Base-by-base conservation (phyloP, 2,888 invertebrate species). In the Aleiodes alternator region DNA sequence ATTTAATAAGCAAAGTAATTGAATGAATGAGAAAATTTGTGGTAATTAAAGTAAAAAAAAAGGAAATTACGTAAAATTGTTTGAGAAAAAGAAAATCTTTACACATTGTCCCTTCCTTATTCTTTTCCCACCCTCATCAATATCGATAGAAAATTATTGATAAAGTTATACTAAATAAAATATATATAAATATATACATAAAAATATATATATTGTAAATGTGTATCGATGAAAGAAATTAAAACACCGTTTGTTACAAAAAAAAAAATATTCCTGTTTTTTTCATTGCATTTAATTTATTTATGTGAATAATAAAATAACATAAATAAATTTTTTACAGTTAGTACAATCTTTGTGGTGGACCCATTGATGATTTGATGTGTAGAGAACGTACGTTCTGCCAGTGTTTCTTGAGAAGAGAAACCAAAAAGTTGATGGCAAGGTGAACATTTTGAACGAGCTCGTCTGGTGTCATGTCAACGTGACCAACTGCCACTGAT, bases 361-460 rank as follows among this genome's bases (percentile, higher is more conserved):
- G 96, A 86, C 99, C 99, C 99, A 99, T 99, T 12, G 98, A 96
- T 69, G 98, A 98, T 92, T 99, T 99, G 90, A 99, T 96, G 91
- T 99, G 98, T 79, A 99, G 93, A n/a, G 99, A 98, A 76, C 98
- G 94, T 43, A 99, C 98, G 87, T 99, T 99, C 91, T 99, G 99
- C 99, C 99, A 99, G 91, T 99, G 99, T 91, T 99, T 99, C 93
- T 99, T 99, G 90, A 99, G 92, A 88, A 99, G 92, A 0, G 99
- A 99, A 71, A 99, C 99, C 88, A 99, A 93, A 93, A 99, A 99
- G 92, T 99, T 99, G 91, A 99, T 96, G 56, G 98, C 94, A 86
- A 99, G 92, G 90, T 98, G 97, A 82, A 98, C 95, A 89, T 99
- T 99, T 90, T 98, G 96, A 31, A 97, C 97, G 72, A 99, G 92